These are phyloP conservation scores for Pituophis catenifer DNA, from an alignment of 2,113 vertebrate species.

Conservation along the genomic window DNA sequence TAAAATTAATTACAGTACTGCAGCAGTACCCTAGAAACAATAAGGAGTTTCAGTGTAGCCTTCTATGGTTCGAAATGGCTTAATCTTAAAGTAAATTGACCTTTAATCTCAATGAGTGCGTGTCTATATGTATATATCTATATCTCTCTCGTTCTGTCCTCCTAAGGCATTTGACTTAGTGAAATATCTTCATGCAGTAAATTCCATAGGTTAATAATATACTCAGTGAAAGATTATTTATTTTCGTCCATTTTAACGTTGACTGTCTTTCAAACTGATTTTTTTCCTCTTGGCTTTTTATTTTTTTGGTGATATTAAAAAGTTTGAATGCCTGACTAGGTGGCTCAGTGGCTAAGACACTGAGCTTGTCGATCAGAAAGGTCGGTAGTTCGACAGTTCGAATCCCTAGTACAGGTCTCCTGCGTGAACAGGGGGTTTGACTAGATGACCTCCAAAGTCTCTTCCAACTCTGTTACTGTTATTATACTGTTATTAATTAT, in stretches of 20 bases:
- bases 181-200: slow-evolving; percentile 62
- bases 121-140: slow-evolving; percentile 36
- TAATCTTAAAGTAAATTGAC: slow-evolving; percentile 1
- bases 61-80: background rate
- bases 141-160: slow-evolving; percentile 63
- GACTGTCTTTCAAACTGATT: slow-evolving; percentile 28
- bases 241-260: slow-evolving; percentile 48
- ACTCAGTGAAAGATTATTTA: slow-evolving; percentile 55
- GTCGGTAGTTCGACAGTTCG: no score
- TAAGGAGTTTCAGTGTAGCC: background rate
- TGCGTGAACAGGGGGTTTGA: no score
- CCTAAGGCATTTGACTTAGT: slow-evolving; percentile 57
- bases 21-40: background rate
- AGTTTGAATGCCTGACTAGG: background rate
- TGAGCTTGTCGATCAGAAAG: no score
- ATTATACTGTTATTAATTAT: no score
- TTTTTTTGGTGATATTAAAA: slow-evolving; percentile 3
- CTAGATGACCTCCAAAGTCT: no score
- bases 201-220: slow-evolving; percentile 69
- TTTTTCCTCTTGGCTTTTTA: background rate
- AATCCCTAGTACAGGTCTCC: no score
- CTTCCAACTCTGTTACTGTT: no score
- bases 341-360: no score
- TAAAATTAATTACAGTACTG: background rate
- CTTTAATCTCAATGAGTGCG: slow-evolving; percentile 33